phyloP scores from a whole-genome alignment of 2,888 invertebrate genomes.

The Phortica magna region DNA sequence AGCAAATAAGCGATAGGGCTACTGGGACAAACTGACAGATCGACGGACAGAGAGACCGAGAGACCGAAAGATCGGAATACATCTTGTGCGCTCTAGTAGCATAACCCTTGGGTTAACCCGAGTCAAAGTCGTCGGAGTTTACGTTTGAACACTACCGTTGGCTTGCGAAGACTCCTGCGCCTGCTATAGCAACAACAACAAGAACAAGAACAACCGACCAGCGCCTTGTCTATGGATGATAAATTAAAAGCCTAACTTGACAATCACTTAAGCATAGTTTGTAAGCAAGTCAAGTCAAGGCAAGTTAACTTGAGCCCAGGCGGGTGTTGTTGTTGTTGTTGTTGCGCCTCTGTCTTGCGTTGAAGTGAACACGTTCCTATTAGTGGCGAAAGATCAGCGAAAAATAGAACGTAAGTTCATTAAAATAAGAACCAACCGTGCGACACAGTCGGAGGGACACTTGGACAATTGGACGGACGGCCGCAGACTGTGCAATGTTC shows the following conservation, averaged over 20 bases:
- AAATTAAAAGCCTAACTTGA: constrained; percentile 77
- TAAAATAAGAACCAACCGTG: constrained; percentile 68
- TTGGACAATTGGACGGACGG: constrained; percentile 45
- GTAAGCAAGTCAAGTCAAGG: constrained; percentile 71
- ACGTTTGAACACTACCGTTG: constrained; percentile 41
- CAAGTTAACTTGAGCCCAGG: constrained; percentile 40
- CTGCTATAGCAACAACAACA: neutral
- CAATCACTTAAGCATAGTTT: constrained; percentile 77
- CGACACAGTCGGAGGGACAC: constrained; percentile 22
- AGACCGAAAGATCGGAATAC: constrained; percentile 4
- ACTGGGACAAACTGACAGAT: neutral
- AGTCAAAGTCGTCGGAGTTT: constrained; percentile 56
- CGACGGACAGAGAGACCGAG: neutral
- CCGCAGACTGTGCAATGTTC: constrained; percentile 30
- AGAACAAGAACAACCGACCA: constrained; percentile 30
- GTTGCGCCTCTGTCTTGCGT: constrained; percentile 28
- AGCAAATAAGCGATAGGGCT: constrained; percentile 8
- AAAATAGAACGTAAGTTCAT: constrained; percentile 76
- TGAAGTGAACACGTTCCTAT: constrained; percentile 71
- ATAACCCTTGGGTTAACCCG: constrained; percentile 67
- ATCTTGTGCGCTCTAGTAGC: constrained; percentile 46
- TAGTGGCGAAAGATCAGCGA: constrained; percentile 75
- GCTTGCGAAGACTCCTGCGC: constrained; percentile 13
- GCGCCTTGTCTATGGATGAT: constrained; percentile 76
- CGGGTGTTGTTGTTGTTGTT: constrained; percentile 33